A percentile compares a stretch with the other conserved stretches of the same genome.
These are phyloP conservation scores for Drosophila formosana DNA, from an alignment of 2,888 invertebrate species.

Conservation along the genomic window DNA sequence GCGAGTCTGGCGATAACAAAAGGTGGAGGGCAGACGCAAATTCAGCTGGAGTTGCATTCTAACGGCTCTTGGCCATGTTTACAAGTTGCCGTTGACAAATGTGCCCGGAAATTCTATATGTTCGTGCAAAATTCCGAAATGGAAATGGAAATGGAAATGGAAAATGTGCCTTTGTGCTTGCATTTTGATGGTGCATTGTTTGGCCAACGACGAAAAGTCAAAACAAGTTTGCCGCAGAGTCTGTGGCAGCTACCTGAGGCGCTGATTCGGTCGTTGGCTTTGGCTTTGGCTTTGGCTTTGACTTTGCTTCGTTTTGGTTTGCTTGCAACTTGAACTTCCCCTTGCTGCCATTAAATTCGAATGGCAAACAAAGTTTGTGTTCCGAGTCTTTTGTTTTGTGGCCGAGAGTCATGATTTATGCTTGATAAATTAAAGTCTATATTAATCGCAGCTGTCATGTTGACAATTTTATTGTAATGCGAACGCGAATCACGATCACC, in stretches of 20 bases:
- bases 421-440: conserved; percentile 68
- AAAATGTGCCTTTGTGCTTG: conserved; percentile 30
- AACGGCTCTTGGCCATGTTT: conserved; percentile 68
- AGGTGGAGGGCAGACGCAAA: conserved; percentile 49
- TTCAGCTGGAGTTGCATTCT: conserved; percentile 47
- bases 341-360: conserved; percentile 43
- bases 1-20: conserved; percentile 51
- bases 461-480: conserved; percentile 76
- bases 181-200: conserved; percentile 73
- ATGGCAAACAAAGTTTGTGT: conserved; percentile 55
- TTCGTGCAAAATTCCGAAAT: conserved; percentile 60
- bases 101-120: conserved; percentile 67
- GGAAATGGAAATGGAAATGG: conserved; percentile 32
- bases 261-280: conserved; percentile 54
- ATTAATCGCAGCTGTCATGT: conserved; percentile 77
- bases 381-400: conserved; percentile 55
- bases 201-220: conserved; percentile 37
- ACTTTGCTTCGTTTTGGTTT: neutral
- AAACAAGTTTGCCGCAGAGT: conserved; percentile 59
- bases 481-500: conserved; percentile 47
- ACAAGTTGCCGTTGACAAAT: conserved; percentile 73
- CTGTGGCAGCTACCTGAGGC: conserved; percentile 20
- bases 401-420: conserved; percentile 61
- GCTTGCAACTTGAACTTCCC: conserved; percentile 27
- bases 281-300: conserved; percentile 10